A percentile compares a stretch with the other conserved stretches of the same genome.
Conservation (phyloP, 2,797 vertebrate genomes). For the Acridotheres tristis region DNA sequence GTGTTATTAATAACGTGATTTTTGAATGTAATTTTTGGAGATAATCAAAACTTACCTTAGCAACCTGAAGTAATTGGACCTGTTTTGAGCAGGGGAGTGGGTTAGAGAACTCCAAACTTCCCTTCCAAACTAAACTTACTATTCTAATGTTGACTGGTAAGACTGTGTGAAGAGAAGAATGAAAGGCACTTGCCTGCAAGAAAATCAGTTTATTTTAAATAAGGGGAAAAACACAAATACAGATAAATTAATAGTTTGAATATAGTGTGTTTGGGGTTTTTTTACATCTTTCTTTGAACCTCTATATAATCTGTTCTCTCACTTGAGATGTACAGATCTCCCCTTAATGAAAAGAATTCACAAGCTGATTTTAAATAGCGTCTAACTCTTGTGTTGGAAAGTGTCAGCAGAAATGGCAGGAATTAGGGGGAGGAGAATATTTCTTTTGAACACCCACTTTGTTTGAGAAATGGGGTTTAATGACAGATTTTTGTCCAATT, state of each 20-base stretch:
- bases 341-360: neutral
- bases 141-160: neutral
- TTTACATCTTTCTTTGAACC: neutral
- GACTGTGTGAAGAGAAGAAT: neutral
- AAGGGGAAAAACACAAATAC: neutral
- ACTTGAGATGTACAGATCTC: neutral
- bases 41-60: neutral
- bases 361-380: neutral
- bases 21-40: neutral
- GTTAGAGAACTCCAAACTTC: neutral
- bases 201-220: neutral
- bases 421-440: neutral
- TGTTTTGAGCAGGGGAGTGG: neutral
- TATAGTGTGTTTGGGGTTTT: neutral
- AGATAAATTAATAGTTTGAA: neutral
- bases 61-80: neutral
- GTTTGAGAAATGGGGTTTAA: conserved; percentile 16
- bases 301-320: neutral
- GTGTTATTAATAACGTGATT: neutral
- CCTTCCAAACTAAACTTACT: neutral
- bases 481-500: neutral
- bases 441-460: conserved; percentile 10
- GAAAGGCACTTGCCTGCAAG: neutral
- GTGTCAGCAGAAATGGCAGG: neutral
- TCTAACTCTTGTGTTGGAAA: neutral